Percentiles rank a stretch among this genome's conserved stretches.
phyloP scores from a whole-genome alignment of 2,797 vertebrate genomes.

The Borostomias antarcticus region DNA sequence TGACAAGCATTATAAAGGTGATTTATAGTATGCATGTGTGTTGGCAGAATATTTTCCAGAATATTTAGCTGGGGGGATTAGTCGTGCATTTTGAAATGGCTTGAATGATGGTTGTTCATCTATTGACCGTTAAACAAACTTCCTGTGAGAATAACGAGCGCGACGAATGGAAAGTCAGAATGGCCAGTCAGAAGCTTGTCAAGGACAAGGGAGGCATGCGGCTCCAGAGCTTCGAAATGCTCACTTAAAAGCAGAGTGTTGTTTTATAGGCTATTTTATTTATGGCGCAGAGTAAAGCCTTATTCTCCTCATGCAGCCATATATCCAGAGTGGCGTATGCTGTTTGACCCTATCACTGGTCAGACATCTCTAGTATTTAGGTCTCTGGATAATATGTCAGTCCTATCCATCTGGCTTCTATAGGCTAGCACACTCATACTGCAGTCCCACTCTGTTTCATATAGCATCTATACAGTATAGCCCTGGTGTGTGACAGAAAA shows the following conservation, averaged over 20 bases:
- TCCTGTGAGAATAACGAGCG: slow-evolving; percentile 69
- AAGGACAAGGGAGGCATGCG: slow-evolving; percentile 41
- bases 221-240: slow-evolving; percentile 29
- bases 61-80: slow-evolving; percentile 67
- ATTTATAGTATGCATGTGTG: slow-evolving; percentile 78
- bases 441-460: neutral
- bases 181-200: slow-evolving; percentile 45
- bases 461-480: neutral
- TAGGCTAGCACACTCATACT: too few relatives aligned
- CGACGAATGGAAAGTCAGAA: slow-evolving; percentile 57
- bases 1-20: slow-evolving; percentile 82
- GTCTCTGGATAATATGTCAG: too few relatives aligned
- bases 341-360: neutral
- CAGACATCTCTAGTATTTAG: too few relatives aligned
- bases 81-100: slow-evolving; percentile 60
- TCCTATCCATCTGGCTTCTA: too few relatives aligned
- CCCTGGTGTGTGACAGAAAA: neutral
- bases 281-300: slow-evolving; percentile 41
- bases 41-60: slow-evolving; percentile 67
- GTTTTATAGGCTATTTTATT: slow-evolving; percentile 60
- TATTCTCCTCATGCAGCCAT: slow-evolving; percentile 33
- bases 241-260: slow-evolving; percentile 44
- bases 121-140: slow-evolving; percentile 67
- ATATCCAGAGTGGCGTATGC: slow-evolving; percentile 18
- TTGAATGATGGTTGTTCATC: slow-evolving; percentile 55